Base-by-base conservation (phyloP, 2,797 vertebrate genomes). In the Cyprinodon diabolis region DNA sequence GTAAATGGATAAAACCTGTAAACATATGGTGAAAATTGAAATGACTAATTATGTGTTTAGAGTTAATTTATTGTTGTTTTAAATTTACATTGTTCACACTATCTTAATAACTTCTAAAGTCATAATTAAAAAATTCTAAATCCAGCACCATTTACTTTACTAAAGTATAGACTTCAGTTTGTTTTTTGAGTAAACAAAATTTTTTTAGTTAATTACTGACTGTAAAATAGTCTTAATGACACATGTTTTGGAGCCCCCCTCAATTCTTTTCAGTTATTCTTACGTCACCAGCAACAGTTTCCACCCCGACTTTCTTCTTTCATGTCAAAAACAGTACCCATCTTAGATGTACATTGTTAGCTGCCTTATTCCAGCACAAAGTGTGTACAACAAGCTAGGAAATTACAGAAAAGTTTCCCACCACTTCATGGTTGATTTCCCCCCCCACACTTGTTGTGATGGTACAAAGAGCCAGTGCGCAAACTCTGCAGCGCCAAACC, bases 341-440 rank as follows among this genome's bases (percentile, higher is more conserved):
- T 79, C 43, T 63, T 49, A 72, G 48, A 67, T 10, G 4, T 37
- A 66, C 62, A 65, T 1, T 54, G 66, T 68, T 60, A 17, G 68
- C 62, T 35, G 30, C 49, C 63, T 75, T 52, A 66, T 71, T 82
- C 69, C 70, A 76, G 35, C 71, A 80, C 73, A 58, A 76, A 68
- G 71, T 68, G 62, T 21, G 35, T 58, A 51, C 68, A 82, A 80
- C 60, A 78, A 65, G 74, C n/a, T 72, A 87, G 87, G 80, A 89
- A 90, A 87, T 80, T 78, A 88, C 81, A 82, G 69, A 79, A 58
- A 84, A 84, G 78, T 89, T 89, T 86, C 79, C 80, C 76, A 82
- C 78, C 80, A 77, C 71, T 69, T 63, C 35, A 77, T n/a, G 55
- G 55, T 76, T 79, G 43, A 76, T 66, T 57, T 57, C 19, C 74